Evolutionary conservation across 2,888 invertebrate species (phyloP).

Genomic region (Schrankia costaestrigalis): DNA sequence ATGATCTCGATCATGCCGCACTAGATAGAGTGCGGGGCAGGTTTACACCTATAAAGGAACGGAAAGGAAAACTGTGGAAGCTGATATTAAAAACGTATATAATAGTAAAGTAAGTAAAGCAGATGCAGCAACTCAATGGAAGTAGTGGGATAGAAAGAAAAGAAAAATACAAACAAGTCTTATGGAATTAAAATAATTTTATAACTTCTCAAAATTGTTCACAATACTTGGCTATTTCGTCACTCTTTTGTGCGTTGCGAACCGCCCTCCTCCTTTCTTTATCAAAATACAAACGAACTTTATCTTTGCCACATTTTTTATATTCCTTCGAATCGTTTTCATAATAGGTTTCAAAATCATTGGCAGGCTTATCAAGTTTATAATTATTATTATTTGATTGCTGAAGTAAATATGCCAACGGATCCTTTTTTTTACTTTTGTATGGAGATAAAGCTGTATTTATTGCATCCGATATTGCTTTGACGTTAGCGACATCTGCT

Average conservation of each 20-base stretch:
- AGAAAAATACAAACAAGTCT: too few species aligned
- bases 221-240: conserved; percentile 40
- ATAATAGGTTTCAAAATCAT: conserved; percentile 57
- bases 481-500: neutral
- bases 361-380: conserved; percentile 27
- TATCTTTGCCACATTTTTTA: conserved; percentile 53
- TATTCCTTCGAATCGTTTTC: conserved; percentile 50
- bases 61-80: too few species aligned
- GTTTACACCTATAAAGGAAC: too few species aligned
- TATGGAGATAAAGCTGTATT: too few species aligned
- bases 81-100: too few species aligned
- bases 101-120: too few species aligned
- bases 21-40: too few species aligned
- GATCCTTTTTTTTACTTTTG: neutral
- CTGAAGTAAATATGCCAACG: conserved; percentile 8
- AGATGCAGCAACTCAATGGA: too few species aligned
- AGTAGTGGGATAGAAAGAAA: too few species aligned
- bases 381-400: conserved; percentile 8
- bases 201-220: conserved; percentile 35
- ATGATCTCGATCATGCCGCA: too few species aligned
- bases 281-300: conserved; percentile 55
- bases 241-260: conserved; percentile 30
- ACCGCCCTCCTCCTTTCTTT: conserved; percentile 51
- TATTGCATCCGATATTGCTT: too few species aligned
- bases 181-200: too few species aligned